These are phyloP conservation scores for Nyctibius grandis DNA, from an alignment of 2,797 vertebrate genomes.

Conservation along the genomic window DNA sequence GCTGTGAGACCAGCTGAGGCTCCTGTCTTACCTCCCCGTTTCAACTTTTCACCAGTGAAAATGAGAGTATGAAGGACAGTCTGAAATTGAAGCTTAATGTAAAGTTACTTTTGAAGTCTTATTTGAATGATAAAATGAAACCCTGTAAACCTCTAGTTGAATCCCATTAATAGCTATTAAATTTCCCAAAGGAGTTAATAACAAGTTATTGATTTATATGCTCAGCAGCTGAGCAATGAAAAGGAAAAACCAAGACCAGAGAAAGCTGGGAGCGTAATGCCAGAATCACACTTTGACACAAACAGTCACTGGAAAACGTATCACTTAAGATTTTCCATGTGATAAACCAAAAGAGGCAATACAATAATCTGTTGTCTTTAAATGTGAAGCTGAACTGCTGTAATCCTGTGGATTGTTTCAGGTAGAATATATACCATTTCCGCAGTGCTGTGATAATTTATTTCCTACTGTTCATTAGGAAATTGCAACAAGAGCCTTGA, in stretches of 20 bases:
- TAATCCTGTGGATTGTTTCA: background rate
- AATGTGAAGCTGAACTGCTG: background rate
- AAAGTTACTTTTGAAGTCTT: background rate
- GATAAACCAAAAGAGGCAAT: background rate
- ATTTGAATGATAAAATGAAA: background rate
- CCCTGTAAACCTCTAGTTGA: background rate
- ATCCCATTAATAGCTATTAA: background rate
- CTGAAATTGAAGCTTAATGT: background rate
- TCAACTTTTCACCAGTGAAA: background rate
- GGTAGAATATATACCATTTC: background rate
- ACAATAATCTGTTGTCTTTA: background rate
- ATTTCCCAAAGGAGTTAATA: background rate
- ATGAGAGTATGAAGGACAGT: background rate
- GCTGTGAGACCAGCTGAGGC: background rate
- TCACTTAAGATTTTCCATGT: background rate
- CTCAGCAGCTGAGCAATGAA: background rate
- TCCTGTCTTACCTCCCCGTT: background rate
- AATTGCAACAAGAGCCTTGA: background rate
- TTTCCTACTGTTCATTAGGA: background rate
- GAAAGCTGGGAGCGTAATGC: background rate
- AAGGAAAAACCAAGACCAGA: background rate
- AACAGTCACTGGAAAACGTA: background rate
- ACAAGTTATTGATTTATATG: background rate
- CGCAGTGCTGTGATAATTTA: background rate
- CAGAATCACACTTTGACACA: background rate